Percentiles rank a stretch among this genome's conserved stretches.
Conservation (phyloP, 1,140 invertebrate genomes). For the Hesperophylax magnus region DNA sequence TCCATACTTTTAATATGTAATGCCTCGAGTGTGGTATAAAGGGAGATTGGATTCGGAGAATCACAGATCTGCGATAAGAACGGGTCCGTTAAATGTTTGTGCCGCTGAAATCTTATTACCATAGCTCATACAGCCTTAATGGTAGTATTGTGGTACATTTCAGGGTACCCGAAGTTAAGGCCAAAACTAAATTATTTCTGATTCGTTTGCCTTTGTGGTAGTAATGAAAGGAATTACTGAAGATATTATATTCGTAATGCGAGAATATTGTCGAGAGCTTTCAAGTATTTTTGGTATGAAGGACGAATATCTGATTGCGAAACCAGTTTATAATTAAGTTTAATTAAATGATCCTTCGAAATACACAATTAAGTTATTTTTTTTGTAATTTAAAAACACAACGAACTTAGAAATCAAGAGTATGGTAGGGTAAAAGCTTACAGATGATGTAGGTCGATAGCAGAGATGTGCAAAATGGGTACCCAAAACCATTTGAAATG, state of each 20-base stretch:
- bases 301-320: constrained; percentile 4
- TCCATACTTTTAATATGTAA: neutral
- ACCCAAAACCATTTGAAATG: too few relatives aligned
- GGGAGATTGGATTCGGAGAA: constrained; percentile 28
- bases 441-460: too few relatives aligned
- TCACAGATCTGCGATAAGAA: constrained; percentile 25
- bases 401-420: too few relatives aligned
- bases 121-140: constrained; percentile 35
- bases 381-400: too few relatives aligned
- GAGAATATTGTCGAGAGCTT: neutral
- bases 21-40: constrained; percentile 22
- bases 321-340: too few relatives aligned
- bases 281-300: neutral
- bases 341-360: too few relatives aligned
- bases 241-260: constrained; percentile 11
- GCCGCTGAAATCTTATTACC: constrained; percentile 33
- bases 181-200: constrained; percentile 35
- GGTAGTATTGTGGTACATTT: constrained; percentile 31
- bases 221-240: constrained; percentile 18
- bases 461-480: too few relatives aligned
- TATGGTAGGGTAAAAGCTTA: too few relatives aligned
- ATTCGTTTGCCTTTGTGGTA: constrained; percentile 30
- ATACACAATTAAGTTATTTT: too few relatives aligned
- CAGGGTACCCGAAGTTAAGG: constrained; percentile 16
- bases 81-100: constrained; percentile 1